A percentile compares a stretch with the other conserved stretches of the same genome.
Conservation (phyloP, 2,888 invertebrate species). For the Tetragonula carbonaria region DNA sequence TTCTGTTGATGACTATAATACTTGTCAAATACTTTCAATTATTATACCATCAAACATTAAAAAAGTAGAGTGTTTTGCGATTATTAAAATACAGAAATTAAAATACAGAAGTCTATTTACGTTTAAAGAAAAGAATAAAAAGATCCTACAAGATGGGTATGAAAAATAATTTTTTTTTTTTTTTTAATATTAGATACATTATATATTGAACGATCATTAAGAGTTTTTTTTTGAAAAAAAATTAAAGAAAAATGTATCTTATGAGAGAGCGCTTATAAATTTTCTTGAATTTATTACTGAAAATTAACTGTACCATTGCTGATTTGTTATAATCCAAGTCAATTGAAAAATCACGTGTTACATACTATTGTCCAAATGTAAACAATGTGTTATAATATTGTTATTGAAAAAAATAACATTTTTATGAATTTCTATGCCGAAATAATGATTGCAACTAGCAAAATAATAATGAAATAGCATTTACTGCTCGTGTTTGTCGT, state of each 20-base stretch:
- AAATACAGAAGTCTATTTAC: not conserved
- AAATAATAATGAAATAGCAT: constrained; percentile 25
- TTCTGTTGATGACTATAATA: not conserved
- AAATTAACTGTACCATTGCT: constrained; percentile 6
- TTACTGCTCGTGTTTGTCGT: constrained; percentile 61
- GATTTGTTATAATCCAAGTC: constrained; percentile 12
- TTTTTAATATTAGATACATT: not conserved
- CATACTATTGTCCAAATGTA: not conserved
- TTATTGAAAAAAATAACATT: constrained; percentile 10
- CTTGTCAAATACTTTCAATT: not conserved
- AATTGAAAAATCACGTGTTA: constrained; percentile 17
- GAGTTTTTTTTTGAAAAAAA: not conserved
- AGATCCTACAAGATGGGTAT: not conserved
- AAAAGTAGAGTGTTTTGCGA: not conserved
- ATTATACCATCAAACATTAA: not conserved
- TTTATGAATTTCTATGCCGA: constrained; percentile 16
- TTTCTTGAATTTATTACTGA: constrained; percentile 12
- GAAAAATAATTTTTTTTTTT: not conserved
- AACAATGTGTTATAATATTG: not conserved
- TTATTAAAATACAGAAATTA: not conserved
- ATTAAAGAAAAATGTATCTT: not conserved
- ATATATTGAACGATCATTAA: not conserved
- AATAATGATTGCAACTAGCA: constrained; percentile 4
- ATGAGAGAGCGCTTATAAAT: not conserved
- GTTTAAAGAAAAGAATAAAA: not conserved